A percentile compares a stretch with the other conserved stretches of the same genome.
Evolutionary conservation across 2,888 invertebrate genomes (phyloP).

Genomic region (Andricus quercusramuli): DNA sequence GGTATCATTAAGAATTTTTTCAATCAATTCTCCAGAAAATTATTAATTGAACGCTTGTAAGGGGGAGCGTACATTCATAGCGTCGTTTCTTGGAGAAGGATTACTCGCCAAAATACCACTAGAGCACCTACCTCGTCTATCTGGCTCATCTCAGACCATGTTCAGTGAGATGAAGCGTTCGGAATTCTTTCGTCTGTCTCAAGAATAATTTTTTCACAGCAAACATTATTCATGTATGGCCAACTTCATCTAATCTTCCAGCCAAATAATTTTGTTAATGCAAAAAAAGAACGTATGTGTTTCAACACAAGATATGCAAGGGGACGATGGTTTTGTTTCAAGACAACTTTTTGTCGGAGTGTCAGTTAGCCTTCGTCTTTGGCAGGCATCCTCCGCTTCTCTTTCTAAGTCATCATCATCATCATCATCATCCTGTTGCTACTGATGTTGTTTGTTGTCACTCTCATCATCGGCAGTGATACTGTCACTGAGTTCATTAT

Average conservation of each 20-base stretch:
- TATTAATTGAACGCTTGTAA: conserved; percentile 28
- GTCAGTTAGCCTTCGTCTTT: conserved; percentile 29
- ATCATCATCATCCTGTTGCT: conserved; percentile 8
- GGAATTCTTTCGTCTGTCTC: neutral
- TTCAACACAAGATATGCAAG: neutral
- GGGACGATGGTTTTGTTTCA: too few species aligned
- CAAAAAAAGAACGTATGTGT: neutral
- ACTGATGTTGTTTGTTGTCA: neutral
- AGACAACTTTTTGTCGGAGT: neutral
- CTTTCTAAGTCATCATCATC: conserved; percentile 26
- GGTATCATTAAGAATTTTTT: conserved; percentile 37
- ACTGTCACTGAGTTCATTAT: conserved; percentile 30
- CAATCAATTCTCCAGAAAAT: conserved; percentile 31
- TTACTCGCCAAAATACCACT: neutral
- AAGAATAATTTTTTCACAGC: too few species aligned
- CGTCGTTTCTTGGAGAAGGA: conserved; percentile 30
- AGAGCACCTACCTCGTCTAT: conserved; percentile 37
- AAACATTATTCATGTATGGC: too few species aligned
- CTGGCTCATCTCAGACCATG: conserved; percentile 18
- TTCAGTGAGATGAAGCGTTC: conserved; percentile 19
- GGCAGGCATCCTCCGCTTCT: conserved; percentile 8
- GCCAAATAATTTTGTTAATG: too few species aligned
- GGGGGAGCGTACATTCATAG: conserved; percentile 14
- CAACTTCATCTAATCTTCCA: neutral
- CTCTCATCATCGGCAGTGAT: conserved; percentile 21